Evolutionary conservation across 2,113 vertebrate genomes (phyloP), one percentile per base, ranked within the genome.

Genomic region (Diadophis punctatus): DNA sequence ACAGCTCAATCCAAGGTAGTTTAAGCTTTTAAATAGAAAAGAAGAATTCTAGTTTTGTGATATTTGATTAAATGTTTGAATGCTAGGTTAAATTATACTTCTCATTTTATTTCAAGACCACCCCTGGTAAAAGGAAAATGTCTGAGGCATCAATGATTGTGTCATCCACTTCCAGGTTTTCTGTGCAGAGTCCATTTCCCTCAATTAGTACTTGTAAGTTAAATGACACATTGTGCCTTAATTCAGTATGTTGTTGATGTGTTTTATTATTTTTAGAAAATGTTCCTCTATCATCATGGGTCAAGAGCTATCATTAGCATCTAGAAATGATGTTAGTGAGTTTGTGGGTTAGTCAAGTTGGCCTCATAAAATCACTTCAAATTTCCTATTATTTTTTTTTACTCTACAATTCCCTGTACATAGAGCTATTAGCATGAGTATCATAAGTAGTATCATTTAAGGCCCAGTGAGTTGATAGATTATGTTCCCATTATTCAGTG

Each of bases 61-160:
- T 60, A 8, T 46, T 39, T 10, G 8, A 25, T 49, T 92, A 85
- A 14, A 89, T 25, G 22, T 58, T 94, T 43, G 39, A 84, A 95
- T 23, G 3, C 3, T 85, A 20, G 48, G 8, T 18, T 53, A 85
- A 85, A 80, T 25, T 52, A 30, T 90, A 12, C 14, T 6, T 93
- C 88, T 95, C 68, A 96, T 91, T 94, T 91, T 87, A 55, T 74
- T 93, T 96, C 91, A 92, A 99, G 99, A 53, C 94, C 93, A 97
- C 97, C 3, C 97, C 98, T 91, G 91, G 12, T 90, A 98, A 94
- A 96, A 98, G 91, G 92, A 99, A 98, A 96, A 95, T 98, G 87
- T 99, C 99, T 51, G 98, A 99, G 97, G 98, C 98, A 56, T 98
- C 97, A 14, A 95, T 97, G 91, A 93, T 97, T 91, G 95, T 99